Percentiles rank a stretch among this genome's conserved stretches.
phyloP scores from a whole-genome alignment of 2,797 vertebrate genomes.

The Oreochromis mossambicus region DNA sequence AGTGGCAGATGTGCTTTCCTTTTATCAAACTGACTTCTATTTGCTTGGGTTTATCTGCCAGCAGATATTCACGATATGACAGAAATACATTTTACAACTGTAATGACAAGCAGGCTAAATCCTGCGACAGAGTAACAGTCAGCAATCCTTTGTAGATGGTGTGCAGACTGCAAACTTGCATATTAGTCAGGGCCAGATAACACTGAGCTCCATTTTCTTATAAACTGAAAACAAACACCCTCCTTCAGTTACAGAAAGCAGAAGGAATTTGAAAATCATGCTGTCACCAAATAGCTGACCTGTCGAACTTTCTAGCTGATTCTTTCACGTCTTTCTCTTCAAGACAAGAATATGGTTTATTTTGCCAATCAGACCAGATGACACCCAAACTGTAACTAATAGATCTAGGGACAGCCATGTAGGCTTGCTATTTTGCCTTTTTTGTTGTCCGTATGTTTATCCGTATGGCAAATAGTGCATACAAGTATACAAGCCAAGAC shows the following conservation, averaged over 20 bases:
- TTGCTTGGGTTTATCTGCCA: slow-evolving; percentile 70
- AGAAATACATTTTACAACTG: slow-evolving; percentile 72
- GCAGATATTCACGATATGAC: slow-evolving; percentile 65
- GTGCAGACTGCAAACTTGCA: slow-evolving; percentile 52
- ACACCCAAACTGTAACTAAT: slow-evolving; percentile 48
- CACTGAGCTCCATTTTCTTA: slow-evolving; percentile 15
- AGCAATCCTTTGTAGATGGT: slow-evolving; percentile 42
- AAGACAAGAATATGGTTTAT: slow-evolving; percentile 6
- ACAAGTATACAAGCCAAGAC: neutral
- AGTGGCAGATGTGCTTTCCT: slow-evolving; percentile 64
- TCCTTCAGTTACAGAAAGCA: neutral
- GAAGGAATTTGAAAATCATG: neutral
- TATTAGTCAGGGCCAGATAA: slow-evolving; percentile 54
- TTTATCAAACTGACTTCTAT: slow-evolving; percentile 70
- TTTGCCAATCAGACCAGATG: slow-evolving; percentile 13
- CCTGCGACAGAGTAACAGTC: slow-evolving; percentile 31
- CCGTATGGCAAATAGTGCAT: neutral
- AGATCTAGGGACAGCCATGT: neutral
- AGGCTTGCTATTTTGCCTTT: neutral
- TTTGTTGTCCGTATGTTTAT: neutral
- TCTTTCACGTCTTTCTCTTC: neutral
- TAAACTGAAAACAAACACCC: slow-evolving; percentile 33
- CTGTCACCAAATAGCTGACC: slow-evolving; percentile 7
- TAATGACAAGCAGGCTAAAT: slow-evolving; percentile 52
- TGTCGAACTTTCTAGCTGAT: neutral